Evolutionary conservation across 2,888 invertebrate species (phyloP).

Genomic region (Tanypteryx hageni): DNA sequence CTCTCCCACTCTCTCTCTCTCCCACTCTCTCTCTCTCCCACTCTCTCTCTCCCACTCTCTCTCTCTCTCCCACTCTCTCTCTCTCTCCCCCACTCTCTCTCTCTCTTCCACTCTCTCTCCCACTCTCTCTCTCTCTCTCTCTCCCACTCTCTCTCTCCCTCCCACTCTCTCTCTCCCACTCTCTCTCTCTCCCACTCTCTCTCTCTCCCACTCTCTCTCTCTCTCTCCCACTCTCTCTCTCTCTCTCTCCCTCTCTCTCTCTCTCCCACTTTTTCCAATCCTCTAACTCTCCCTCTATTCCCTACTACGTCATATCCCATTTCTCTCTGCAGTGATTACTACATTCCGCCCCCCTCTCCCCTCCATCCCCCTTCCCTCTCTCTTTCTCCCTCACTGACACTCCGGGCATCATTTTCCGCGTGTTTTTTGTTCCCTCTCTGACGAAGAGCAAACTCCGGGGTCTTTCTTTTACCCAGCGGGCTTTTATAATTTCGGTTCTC

Average conservation of each 20-base stretch:
- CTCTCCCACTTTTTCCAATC: not conserved
- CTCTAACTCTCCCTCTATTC: not conserved
- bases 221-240: not conserved
- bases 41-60: too few species aligned
- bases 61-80: too few species aligned
- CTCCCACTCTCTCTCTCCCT: not conserved
- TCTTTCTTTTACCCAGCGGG: not conserved
- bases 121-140: not conserved
- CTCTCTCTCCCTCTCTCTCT: not conserved
- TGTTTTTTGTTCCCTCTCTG: not conserved
- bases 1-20: not conserved
- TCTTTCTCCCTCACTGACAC: not conserved
- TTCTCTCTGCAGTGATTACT: not conserved
- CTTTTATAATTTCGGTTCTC: not conserved
- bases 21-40: too few species aligned
- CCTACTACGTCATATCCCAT: not conserved
- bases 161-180: not conserved
- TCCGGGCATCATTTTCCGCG: too few species aligned
- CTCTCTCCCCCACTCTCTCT: not conserved
- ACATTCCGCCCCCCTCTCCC: not conserved
- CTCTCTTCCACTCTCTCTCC: not conserved
- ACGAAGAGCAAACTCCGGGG: not conserved
- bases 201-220: not conserved
- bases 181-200: not conserved
- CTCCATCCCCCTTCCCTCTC: not conserved